Base-by-base conservation (phyloP, 2,888 invertebrate genomes). In the Ichneumon xanthorius region DNA sequence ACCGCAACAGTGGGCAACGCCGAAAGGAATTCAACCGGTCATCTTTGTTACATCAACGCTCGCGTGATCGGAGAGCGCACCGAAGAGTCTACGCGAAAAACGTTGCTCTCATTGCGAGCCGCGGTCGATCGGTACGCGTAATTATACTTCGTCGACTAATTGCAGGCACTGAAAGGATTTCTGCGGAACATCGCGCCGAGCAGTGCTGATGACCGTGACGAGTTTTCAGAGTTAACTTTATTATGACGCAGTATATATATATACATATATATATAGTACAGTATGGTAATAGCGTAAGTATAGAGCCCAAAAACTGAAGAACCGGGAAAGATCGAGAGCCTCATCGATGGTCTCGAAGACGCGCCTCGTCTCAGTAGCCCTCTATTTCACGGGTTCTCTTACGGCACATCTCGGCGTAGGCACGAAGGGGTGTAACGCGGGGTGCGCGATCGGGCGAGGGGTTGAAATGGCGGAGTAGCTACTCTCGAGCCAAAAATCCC, bases 391-490 rank as follows among this genome's bases (percentile, higher is more conserved):
- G 75, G 53, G 63, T 77, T 76, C 71, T 4, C 75, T 55, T 4
- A 58, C 71, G 58, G 33, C 14, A 76, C 22, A 40, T 48, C 22
- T 70, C 63, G 72, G 67, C 55, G 71, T 58, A 61, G 67, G 71
- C 53, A 53, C 76, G 58, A 53, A 63, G 71, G 79, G 70, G 68
- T 48, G 48, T 78, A 67, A 68, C 48, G 26, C 30, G 73, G 55
- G 72, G 40, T 71, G 70, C 33, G 82, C 87, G 72, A 78, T 85
- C 80, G 50, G 61, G 71, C 76, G 82, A 84, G 81, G 45, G 63
- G 75, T 72, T 84, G 71, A 86, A 87, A 87, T 85, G 87, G 84
- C 81, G 82, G 79, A 86, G 87, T 85, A 86, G 87, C 89, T 86
- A 87, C 88, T 88, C 86, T 85, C 86, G 77, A 65, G 84, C 84